Percentiles rank a stretch among this genome's conserved stretches.
These are phyloP conservation scores for Brachionichthys hirsutus DNA, from an alignment of 2,113 vertebrate genomes.

Conservation along the genomic window DNA sequence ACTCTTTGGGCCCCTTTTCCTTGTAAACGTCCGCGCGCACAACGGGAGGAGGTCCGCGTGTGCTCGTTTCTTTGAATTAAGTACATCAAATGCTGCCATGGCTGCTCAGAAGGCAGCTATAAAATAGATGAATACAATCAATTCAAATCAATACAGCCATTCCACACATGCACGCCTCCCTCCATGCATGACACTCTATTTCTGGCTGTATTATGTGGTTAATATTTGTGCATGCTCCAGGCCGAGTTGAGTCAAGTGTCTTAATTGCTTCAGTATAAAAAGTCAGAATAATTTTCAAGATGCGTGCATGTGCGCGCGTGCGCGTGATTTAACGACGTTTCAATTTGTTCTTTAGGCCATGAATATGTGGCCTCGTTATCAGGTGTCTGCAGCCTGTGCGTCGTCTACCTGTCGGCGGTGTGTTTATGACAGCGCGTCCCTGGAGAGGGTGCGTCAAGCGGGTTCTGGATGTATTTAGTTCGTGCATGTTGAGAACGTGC, in stretches of 20 bases:
- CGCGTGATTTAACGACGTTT: neutral
- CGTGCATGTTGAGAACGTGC: conserved; percentile 85
- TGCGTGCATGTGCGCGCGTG: neutral
- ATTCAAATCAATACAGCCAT: no score
- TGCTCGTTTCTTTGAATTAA: no score
- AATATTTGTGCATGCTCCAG: neutral
- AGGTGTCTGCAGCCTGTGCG: no score
- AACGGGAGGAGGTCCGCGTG: no score
- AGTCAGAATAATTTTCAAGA: neutral
- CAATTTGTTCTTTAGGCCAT: no score
- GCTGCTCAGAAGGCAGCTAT: conserved; percentile 17
- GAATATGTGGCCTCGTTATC: no score
- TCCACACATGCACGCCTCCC: no score
- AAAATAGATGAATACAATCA: conserved; percentile 30
- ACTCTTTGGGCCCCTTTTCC: conserved; percentile 43
- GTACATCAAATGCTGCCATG: no score
- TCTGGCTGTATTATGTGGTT: no score
- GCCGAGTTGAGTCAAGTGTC: conserved; percentile 30
- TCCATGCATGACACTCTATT: no score
- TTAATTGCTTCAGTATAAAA: conserved; percentile 14
- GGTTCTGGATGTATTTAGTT: conserved; percentile 87
- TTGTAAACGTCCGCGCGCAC: no score
- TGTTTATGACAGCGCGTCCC: neutral
- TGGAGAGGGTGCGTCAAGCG: conserved; percentile 75
- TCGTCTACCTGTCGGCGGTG: conserved; percentile 31